Evolutionary conservation across 2,888 invertebrate species (phyloP).

Genomic region (Microplitis deprimator): DNA sequence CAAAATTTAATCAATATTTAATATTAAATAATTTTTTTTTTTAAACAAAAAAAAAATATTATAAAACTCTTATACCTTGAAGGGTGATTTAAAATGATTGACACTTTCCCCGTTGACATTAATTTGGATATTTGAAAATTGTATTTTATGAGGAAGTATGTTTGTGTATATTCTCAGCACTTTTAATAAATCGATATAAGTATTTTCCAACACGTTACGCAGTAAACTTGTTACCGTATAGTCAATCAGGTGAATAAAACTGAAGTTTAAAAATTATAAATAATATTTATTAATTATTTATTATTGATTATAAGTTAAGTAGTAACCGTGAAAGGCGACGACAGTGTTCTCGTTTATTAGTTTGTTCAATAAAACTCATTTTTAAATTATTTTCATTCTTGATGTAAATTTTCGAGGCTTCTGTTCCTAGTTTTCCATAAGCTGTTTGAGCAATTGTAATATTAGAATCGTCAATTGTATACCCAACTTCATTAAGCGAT

Average conservation of each 20-base stretch:
- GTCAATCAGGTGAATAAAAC: slow-evolving; percentile 81
- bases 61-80: slow-evolving; percentile 61
- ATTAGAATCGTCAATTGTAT: slow-evolving; percentile 82
- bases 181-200: slow-evolving; percentile 75
- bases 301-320: slow-evolving; percentile 5
- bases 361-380: slow-evolving; percentile 90
- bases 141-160: slow-evolving; percentile 73
- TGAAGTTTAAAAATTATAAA: slow-evolving; percentile 62
- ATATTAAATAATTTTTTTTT: too few species aligned
- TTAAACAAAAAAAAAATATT: too few species aligned
- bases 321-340: slow-evolving; percentile 82
- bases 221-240: slow-evolving; percentile 81
- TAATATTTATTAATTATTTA: slow-evolving; percentile 8
- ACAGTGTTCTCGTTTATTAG: slow-evolving; percentile 86
- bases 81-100: slow-evolving; percentile 61
- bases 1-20: too few species aligned
- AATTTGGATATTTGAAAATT: slow-evolving; percentile 68
- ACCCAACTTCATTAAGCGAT: slow-evolving; percentile 83
- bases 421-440: slow-evolving; percentile 60
- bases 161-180: slow-evolving; percentile 74
- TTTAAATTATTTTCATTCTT: slow-evolving; percentile 71
- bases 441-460: slow-evolving; percentile 64
- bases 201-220: slow-evolving; percentile 77
- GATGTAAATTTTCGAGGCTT: slow-evolving; percentile 56
- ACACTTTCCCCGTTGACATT: slow-evolving; percentile 73